Conservation (phyloP, 2,113 vertebrate genomes). For the Alligator sinensis region DNA sequence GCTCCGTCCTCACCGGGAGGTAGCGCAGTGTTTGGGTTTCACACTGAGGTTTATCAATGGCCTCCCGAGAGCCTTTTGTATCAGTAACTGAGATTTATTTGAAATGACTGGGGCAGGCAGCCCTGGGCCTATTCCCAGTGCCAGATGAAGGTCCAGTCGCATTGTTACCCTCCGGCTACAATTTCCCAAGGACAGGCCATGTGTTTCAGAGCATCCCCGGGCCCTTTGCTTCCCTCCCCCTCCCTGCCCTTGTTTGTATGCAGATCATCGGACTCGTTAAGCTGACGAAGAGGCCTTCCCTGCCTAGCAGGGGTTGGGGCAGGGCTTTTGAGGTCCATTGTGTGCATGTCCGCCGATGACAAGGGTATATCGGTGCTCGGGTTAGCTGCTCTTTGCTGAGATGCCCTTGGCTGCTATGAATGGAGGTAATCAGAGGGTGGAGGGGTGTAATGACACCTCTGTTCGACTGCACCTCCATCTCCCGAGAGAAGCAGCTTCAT, state of each 20-base stretch:
- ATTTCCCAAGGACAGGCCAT: slow-evolving; percentile 79
- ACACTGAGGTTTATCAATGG: slow-evolving; percentile 81
- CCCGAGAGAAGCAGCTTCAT: background rate
- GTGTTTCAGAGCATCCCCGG: slow-evolving; percentile 60
- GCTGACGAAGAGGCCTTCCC: slow-evolving; percentile 66
- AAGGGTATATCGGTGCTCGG: background rate
- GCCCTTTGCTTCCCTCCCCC: slow-evolving; percentile 39
- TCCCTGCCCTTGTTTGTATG: slow-evolving; percentile 61
- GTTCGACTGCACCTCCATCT: background rate
- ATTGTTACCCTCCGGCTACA: slow-evolving; percentile 77
- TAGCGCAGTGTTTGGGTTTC: slow-evolving; percentile 77
- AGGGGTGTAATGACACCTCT: fast-evolving
- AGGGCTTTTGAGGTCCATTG: background rate
- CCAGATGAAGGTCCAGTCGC: slow-evolving; percentile 73
- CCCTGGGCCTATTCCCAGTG: slow-evolving; percentile 72
- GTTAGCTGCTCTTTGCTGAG: fast-evolving
- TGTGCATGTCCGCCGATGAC: background rate
- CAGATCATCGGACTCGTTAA: slow-evolving; percentile 67
- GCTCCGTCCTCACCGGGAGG: slow-evolving; percentile 75
- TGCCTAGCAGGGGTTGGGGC: slow-evolving; percentile 13
- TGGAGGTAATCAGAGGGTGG: background rate
- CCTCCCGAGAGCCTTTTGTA: slow-evolving; percentile 80
- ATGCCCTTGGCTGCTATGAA: background rate
- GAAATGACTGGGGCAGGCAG: slow-evolving; percentile 69
- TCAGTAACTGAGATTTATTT: slow-evolving; percentile 82